Percentiles rank a stretch among this genome's conserved stretches.
These are phyloP conservation scores for Marronus borbonicus DNA, from an alignment of 2,888 invertebrate species.

Conservation along the genomic window DNA sequence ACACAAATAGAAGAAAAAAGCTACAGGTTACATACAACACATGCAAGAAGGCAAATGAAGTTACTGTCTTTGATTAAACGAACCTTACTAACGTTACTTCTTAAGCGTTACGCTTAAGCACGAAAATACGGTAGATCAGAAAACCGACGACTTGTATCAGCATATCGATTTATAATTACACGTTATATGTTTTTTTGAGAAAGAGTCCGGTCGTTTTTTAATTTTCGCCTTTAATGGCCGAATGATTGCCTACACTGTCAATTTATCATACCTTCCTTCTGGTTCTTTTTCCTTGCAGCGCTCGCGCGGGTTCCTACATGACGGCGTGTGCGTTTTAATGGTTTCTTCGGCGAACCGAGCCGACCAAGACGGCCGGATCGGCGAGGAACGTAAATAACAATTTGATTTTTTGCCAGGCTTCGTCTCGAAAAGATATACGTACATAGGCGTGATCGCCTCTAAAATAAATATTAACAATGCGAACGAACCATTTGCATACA, in stretches of 20 bases:
- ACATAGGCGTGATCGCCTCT: constrained; percentile 24
- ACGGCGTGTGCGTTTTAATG: constrained; percentile 17
- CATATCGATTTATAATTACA: constrained; percentile 37
- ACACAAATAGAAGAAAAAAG: too few relatives aligned
- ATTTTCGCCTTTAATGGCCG: constrained; percentile 36
- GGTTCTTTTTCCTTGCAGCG: constrained; percentile 11
- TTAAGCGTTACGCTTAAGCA: not conserved
- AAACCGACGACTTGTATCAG: constrained; percentile 20
- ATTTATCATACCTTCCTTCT: constrained; percentile 23
- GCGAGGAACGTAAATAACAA: constrained; percentile 1
- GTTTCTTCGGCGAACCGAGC: constrained; percentile 10
- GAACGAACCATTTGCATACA: constrained; percentile 26
- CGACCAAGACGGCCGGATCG: not conserved
- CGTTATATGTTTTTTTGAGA: constrained; percentile 27
- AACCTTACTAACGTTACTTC: too few relatives aligned
- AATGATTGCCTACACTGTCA: constrained; percentile 32
- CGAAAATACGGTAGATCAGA: not conserved
- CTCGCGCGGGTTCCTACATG: not conserved
- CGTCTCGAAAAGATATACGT: not conserved
- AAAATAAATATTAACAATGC: constrained; percentile 22
- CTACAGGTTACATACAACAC: too few relatives aligned
- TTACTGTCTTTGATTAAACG: too few relatives aligned
- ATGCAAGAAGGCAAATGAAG: too few relatives aligned
- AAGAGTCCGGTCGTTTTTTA: constrained; percentile 20
- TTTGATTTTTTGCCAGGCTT: constrained; percentile 13